phyloP scores from a whole-genome alignment of 2,888 invertebrate species.

The Rhagium mordax region DNA sequence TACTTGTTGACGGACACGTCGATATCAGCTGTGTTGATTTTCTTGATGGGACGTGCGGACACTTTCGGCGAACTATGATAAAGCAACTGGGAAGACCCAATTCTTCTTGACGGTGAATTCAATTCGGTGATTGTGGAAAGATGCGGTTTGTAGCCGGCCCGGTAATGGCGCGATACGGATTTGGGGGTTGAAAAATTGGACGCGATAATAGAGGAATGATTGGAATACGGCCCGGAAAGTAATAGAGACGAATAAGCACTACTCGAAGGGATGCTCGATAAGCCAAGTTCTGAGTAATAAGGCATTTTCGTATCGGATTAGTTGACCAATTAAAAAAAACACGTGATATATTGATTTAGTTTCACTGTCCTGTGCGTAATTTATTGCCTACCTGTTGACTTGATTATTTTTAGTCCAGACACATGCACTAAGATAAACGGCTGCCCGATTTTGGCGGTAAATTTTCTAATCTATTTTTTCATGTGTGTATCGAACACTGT shows the following conservation, averaged over 20 bases:
- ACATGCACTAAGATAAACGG: constrained; percentile 21
- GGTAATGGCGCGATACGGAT: constrained; percentile 60
- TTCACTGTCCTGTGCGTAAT: constrained; percentile 23
- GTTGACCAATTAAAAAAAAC: constrained; percentile 44
- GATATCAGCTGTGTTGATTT: constrained; percentile 89
- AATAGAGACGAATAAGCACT: constrained; percentile 72
- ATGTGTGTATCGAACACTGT: not conserved
- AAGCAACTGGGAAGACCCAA: constrained; percentile 73
- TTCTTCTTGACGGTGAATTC: constrained; percentile 70
- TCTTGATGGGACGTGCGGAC: constrained; percentile 78
- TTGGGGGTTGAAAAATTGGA: constrained; percentile 60
- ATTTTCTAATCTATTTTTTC: not conserved
- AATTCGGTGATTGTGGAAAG: constrained; percentile 82
- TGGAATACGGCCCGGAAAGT: constrained; percentile 73
- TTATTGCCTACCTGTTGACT: constrained; percentile 37
- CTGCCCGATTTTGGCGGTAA: not conserved
- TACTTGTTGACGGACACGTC: constrained; percentile 84
- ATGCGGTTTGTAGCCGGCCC: constrained; percentile 80
- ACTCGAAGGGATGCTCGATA: constrained; percentile 75
- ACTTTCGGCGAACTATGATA: constrained; percentile 69
- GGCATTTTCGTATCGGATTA: constrained; percentile 72
- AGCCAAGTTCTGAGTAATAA: constrained; percentile 75
- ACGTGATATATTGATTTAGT: constrained; percentile 46
- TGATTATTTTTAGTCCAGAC: constrained; percentile 15
- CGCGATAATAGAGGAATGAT: constrained; percentile 69